Conservation (phyloP, 2,888 invertebrate species). For the Pseudococcus longispinus region DNA sequence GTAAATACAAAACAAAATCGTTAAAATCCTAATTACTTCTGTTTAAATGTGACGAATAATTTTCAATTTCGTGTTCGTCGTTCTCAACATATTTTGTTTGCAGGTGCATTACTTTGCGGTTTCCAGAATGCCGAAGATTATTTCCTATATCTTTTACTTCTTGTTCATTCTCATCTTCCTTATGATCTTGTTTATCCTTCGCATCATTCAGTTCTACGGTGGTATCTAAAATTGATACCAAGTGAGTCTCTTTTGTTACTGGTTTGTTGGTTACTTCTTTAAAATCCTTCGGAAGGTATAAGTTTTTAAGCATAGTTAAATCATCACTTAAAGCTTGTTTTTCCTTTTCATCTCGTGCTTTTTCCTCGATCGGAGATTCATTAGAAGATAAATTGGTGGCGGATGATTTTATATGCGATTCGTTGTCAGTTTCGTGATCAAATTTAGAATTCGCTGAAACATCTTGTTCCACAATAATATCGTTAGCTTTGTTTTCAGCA, state of each 20-base stretch:
- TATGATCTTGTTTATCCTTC: background rate
- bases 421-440: background rate
- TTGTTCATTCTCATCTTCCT: background rate
- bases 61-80: background rate
- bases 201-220: constrained; percentile 12
- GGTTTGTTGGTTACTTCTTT: background rate
- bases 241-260: background rate
- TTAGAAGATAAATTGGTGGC: background rate
- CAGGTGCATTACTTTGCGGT: background rate
- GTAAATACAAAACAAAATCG: background rate
- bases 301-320: background rate
- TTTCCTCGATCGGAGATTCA: background rate
- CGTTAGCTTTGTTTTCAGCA: background rate
- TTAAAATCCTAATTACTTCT: background rate
- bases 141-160: background rate
- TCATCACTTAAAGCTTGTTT: background rate
- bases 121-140: background rate
- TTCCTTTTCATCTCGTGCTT: background rate
- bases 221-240: background rate
- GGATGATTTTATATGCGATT: background rate
- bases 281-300: background rate
- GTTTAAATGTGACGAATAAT: background rate
- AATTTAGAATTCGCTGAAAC: background rate
- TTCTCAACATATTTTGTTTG: background rate
- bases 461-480: background rate